Evolutionary conservation across 2,888 invertebrate genomes (phyloP).

Genomic region (Cinara cedri): DNA sequence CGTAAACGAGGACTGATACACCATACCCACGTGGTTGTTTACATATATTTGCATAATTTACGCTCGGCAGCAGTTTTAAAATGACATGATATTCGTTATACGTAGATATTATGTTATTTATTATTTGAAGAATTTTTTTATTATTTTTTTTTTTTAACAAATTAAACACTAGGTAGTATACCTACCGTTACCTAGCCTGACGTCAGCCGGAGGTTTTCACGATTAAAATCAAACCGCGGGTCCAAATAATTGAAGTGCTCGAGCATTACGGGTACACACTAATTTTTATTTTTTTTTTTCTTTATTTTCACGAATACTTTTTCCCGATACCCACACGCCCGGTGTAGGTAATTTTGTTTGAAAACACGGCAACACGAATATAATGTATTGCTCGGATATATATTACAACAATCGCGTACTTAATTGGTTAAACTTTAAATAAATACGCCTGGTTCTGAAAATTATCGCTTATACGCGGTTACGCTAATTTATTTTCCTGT

Average conservation of each 20-base stretch:
- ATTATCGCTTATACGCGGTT: no score
- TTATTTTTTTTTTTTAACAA: no score
- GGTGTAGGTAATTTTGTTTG: background rate
- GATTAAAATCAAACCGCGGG: background rate
- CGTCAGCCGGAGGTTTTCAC: background rate
- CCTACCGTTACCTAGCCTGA: background rate
- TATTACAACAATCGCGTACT: background rate
- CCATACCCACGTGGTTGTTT: background rate
- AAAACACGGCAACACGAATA: background rate
- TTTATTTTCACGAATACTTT: background rate
- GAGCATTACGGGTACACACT: no score
- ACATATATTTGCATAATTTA: conserved; percentile 20
- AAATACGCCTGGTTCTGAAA: background rate
- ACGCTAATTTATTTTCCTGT: no score
- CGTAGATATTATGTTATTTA: background rate
- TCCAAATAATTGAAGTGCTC: background rate
- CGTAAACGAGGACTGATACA: background rate
- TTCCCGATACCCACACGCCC: background rate
- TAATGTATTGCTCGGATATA: no score
- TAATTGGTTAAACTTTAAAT: background rate
- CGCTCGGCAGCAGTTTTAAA: background rate
- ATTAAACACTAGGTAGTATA: no score
- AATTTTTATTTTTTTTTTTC: no score
- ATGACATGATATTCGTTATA: background rate
- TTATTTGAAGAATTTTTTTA: background rate